Evolutionary conservation across 2,113 vertebrate species (phyloP).

Genomic region (Rousettus leschenaultii): DNA sequence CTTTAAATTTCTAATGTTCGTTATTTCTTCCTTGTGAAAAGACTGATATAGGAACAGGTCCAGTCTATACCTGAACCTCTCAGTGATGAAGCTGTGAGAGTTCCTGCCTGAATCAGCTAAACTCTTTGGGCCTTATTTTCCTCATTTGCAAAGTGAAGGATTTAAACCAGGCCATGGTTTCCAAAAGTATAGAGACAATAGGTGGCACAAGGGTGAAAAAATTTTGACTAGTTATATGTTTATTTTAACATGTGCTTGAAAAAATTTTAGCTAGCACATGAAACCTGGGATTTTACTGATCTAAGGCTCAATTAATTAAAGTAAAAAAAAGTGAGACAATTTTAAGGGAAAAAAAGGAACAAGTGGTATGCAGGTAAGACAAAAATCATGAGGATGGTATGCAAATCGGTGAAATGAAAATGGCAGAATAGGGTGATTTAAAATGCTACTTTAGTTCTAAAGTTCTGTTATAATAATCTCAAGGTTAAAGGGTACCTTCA

Average conservation of each 20-base stretch:
- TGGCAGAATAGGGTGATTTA: not conserved
- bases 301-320: not conserved
- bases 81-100: not conserved
- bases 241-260: not conserved
- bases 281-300: constrained; percentile 6
- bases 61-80: not conserved
- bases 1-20: not conserved
- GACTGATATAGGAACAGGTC: not conserved
- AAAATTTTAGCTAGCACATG: not conserved
- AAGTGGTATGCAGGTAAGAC: not conserved
- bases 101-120: not conserved
- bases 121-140: not conserved
- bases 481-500: not conserved
- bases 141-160: not conserved
- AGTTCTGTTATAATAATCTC: constrained; percentile 14
- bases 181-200: not conserved
- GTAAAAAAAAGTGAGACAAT: not conserved
- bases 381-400: constrained; percentile 4
- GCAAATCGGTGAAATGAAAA: constrained; percentile 25
- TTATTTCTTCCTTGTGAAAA: not conserved
- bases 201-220: not conserved
- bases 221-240: not conserved
- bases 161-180: not conserved
- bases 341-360: not conserved
- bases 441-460: not conserved